These are phyloP conservation scores for Erythrolamprus reginae DNA, from an alignment of 2,113 vertebrate species.

Conservation along the genomic window DNA sequence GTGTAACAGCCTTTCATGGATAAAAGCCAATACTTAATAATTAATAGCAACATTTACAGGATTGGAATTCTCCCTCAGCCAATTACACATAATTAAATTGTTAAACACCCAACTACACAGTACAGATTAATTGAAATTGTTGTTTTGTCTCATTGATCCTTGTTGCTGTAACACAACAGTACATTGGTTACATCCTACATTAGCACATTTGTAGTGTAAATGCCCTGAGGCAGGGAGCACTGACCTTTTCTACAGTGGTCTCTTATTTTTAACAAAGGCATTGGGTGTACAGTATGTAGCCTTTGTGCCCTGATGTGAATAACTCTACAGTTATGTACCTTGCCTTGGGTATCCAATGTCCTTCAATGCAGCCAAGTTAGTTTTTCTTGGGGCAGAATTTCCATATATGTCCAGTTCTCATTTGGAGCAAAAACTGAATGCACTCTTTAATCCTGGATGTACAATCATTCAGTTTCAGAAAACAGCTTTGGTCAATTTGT, in stretches of 20 bases:
- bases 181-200: not conserved
- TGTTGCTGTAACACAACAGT: not conserved
- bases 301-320: not conserved
- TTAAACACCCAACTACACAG: not conserved
- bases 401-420: conserved; percentile 41
- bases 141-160: not conserved
- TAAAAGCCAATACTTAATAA: not conserved
- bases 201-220: not conserved
- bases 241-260: not conserved
- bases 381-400: conserved; percentile 33
- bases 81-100: not conserved
- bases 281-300: not conserved
- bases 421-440: conserved; percentile 35
- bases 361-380: conserved; percentile 27
- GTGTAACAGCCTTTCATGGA: not conserved
- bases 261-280: conserved; percentile 6
- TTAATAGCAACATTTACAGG: not conserved
- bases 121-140: not conserved
- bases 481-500: conserved; percentile 41
- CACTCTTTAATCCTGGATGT: conserved; percentile 23
- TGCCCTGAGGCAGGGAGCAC: not conserved
- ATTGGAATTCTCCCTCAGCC: not conserved
- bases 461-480: conserved; percentile 46
- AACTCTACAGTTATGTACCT: conserved; percentile 7
- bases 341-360: conserved; percentile 43